These are phyloP conservation scores for Peromyscus aztecus DNA, from an alignment of 2,797 vertebrate species.

Conservation along the genomic window DNA sequence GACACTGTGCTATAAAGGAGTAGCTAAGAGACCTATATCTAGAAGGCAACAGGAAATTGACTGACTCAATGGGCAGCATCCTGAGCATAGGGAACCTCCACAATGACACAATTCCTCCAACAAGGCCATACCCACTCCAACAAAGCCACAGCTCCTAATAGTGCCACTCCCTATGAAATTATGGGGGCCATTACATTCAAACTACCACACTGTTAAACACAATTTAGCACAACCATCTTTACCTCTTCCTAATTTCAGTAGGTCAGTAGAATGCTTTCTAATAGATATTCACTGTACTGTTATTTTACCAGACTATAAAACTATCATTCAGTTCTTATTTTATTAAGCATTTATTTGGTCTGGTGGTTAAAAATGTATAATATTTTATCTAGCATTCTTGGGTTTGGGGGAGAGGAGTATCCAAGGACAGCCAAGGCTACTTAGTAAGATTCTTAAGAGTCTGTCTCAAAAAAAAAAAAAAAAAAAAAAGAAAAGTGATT, in stretches of 20 bases:
- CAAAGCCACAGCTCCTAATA: neutral
- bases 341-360: conserved; percentile 30
- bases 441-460: neutral
- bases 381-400: conserved; percentile 31
- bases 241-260: neutral
- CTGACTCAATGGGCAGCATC: neutral
- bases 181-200: neutral
- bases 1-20: neutral
- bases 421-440: neutral
- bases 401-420: neutral
- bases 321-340: conserved; percentile 41
- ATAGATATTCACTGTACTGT: neutral
- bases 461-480: neutral
- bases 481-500: neutral
- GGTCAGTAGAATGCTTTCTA: neutral
- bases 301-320: conserved; percentile 19
- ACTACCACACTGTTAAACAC: neutral
- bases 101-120: neutral
- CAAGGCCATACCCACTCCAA: neutral
- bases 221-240: neutral
- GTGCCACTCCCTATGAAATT: neutral
- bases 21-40: neutral
- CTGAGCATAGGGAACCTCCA: neutral
- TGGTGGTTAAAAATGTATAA: neutral
- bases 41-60: neutral